These are phyloP conservation scores for Bagarius yarrelli DNA, from an alignment of 2,113 vertebrate genomes.

Conservation along the genomic window DNA sequence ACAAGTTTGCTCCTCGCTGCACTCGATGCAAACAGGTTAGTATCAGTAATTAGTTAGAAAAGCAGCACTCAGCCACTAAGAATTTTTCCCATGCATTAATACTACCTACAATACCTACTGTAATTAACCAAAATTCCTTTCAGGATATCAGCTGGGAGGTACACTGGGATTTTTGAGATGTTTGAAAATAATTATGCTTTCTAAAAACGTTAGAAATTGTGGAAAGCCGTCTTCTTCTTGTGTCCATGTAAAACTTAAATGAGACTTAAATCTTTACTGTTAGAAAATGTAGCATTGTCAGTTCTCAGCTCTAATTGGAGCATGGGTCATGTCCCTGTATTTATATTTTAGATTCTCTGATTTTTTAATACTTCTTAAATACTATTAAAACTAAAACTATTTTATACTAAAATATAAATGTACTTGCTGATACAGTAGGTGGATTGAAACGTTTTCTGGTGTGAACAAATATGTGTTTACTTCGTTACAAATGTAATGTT, in stretches of 20 bases:
- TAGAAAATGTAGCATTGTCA: neutral
- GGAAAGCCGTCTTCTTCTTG: neutral
- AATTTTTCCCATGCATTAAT: constrained; percentile 13
- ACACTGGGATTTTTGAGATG: neutral
- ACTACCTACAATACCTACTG: neutral
- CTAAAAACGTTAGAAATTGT: neutral
- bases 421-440: too few species aligned
- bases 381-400: too few species aligned
- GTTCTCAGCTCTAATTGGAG: neutral
- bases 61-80: neutral
- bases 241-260: neutral
- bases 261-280: too few species aligned
- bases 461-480: too few species aligned
- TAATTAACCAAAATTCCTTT: constrained; percentile 15
- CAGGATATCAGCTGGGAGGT: neutral
- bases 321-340: neutral
- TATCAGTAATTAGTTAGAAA: neutral
- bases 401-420: too few species aligned
- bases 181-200: too few species aligned
- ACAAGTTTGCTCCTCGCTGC: constrained; percentile 95
- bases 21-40: constrained; percentile 94
- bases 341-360: neutral
- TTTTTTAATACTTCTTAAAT: neutral
- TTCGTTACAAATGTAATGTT: too few species aligned
- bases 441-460: too few species aligned